These are phyloP conservation scores for Chrysolina americana DNA, from an alignment of 2,888 invertebrate genomes.

Conservation along the genomic window DNA sequence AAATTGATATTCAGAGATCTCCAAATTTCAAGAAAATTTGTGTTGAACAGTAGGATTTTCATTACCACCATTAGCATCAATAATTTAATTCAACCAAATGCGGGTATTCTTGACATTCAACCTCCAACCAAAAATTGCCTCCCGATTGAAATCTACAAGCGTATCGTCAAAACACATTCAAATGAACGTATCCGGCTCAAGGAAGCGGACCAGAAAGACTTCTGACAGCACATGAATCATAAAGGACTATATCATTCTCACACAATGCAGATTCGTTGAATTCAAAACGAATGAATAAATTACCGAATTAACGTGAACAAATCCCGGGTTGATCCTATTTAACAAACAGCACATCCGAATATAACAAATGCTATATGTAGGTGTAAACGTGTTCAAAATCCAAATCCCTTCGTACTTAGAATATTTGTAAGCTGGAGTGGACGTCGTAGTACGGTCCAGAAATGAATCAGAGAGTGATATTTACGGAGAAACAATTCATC, in stretches of 20 bases:
- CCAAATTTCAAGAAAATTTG: no score
- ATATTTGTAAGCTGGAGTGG: conserved; percentile 56
- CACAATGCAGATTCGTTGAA: conserved; percentile 27
- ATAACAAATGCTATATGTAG: conserved; percentile 45
- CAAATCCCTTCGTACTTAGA: conserved; percentile 49
- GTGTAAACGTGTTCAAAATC: conserved; percentile 49
- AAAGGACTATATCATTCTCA: conserved; percentile 19
- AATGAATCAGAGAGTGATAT: neutral
- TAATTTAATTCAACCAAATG: no score
- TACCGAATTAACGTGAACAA: conserved; percentile 38
- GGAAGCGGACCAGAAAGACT: conserved; percentile 1
- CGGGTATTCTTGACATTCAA: no score
- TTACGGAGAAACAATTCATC: neutral
- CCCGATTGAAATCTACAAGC: no score
- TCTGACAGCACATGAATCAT: conserved; percentile 1
- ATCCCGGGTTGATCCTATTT: conserved; percentile 40
- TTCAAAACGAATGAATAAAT: conserved; percentile 43
- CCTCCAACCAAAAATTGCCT: no score
- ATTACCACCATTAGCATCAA: no score
- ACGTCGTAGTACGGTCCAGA: conserved; percentile 35
- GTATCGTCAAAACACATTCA: neutral
- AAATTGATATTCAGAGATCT: no score
- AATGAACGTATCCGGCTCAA: neutral
- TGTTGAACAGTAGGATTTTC: no score
- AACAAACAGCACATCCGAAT: conserved; percentile 33